Base-by-base conservation (phyloP, 1,140 invertebrate genomes). In the Lasioglossum baleicum region DNA sequence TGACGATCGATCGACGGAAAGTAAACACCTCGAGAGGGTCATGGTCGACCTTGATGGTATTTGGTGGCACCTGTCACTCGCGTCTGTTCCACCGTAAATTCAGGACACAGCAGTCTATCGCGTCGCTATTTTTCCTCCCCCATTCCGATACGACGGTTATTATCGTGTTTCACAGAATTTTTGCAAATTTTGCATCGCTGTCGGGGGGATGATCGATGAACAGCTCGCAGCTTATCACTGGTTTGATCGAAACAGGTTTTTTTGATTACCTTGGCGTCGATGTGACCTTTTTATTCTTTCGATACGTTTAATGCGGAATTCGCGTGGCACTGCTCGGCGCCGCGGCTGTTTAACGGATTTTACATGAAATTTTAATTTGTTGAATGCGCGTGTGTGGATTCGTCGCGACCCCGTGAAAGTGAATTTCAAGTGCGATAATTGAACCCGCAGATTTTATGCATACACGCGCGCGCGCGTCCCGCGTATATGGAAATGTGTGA, bases 21-120 rank as follows among this genome's bases (percentile, higher is more conserved):
- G 79, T 68, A 75, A 81, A 81, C 73, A 74, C 73, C 73, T 69
- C 73, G 73, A 64, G 66, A 81, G 79, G 79, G 79, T 81, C 79
- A 81, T 64, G 79, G 79, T 76, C 79, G 79, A 69, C 73, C 73
- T 76, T 81, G 66, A 76, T 76, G 73, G 79, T 63, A 22, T 75
- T 56, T 60, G 63, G 72, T 68, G 65, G 64, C 78, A 80, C 72
- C 78, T 75, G 64, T 80, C 78, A 80, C 72, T 48, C 61, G 64
- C 42, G 76, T 73, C 76, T 51, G 35, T 65, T 48, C 8, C 69
- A 13, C 4, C 35, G 42, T 26, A 44, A 65, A 73, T 65, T 73
- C 48, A 48, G 22, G 61, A 22, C 7, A 48, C 51, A n/a, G n/a
- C 48, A n/a, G 42, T 48, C 2, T 31, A 26, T 40, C 5, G 5